Evolutionary conservation across 2,888 invertebrate species (phyloP), one percentile per base, ranked within the genome.

Genomic region (Molorchus minor): DNA sequence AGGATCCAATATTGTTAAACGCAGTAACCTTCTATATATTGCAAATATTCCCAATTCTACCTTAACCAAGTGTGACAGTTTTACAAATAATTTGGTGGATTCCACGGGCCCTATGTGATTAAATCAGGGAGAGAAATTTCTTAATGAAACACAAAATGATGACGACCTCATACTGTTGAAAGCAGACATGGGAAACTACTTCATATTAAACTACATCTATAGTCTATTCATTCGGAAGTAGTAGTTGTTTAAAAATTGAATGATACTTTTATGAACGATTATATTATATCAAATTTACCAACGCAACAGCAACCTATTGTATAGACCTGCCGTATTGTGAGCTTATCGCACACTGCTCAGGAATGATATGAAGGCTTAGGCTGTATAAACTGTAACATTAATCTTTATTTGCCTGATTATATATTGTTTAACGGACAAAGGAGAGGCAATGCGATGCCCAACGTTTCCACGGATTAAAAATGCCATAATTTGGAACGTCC

Each of bases 381-480:
- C 30, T 46, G 45, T 47, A 63, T 63, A 60, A 38, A 61, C 56
- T 53, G 36, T 58, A 36, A 43, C 64, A 66, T 66, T 66, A 64
- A 66, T 66, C 66, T 64, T 66, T 66, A 64, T 64, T 64, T 64
- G 58, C 25, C 19, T 43, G 53, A 58, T 58, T 54, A 54, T 54
- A 58, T 47, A 41, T 47, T 43, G 43, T 43, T 41, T 40, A 30
- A 33, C 35, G 30, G 47, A 56, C 49, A 49, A 49, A 43, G 38
- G 46, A 25, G 25, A 43, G 38, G 46, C 3, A 8, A 8, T 25
- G 25, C 3, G 25, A 25, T 25, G 8, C 4, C 40, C 19, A 19
- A 20, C 19, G 40, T 19, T 40, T 40, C 12, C 20, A 19, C 17
- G 19, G 16, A 40, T 40, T n/a, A n/a, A n/a, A n/a, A n/a, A n/a